Base-by-base conservation (phyloP, 2,888 invertebrate genomes). In the Drosophila fulvimacula region DNA sequence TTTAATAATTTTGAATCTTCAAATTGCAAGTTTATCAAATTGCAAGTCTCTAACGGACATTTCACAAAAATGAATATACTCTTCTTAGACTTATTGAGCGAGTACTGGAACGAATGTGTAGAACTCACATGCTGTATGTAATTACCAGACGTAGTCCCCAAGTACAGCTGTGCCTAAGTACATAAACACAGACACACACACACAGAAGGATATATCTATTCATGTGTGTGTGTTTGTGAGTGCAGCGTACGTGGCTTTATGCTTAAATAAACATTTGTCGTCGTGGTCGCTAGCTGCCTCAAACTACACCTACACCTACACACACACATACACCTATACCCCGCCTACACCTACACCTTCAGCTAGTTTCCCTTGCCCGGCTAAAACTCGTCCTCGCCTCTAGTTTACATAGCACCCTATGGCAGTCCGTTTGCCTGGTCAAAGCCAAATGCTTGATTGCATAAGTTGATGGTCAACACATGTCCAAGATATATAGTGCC, bases 401-500 rank as follows among this genome's bases (percentile, higher is more conserved):
- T 64, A 76, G 83, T 85, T 85, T 82, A 83, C 84, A 83, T 81
- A 81, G 82, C 82, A 81, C 82, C 82, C 81, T 68, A 58, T 62
- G 81, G 71, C 74, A 76, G 83, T 70, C 77, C 75, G 79, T 82
- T 78, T 68, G 70, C 62, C 77, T 78, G 86, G 80, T 84, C 86
- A 86, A 80, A 88, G 85, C 88, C 88, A 87, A 83, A 82, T 88
- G 83, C 83, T 85, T 85, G 85, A 85, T 85, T 85, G 88, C 88
- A 88, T 88, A 85, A 85, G 85, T 85, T 85, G 85, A 85, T 85
- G 85, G 88, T 80, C 85, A 86, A 85, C 85, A 88, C 88, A 88
- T 85, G 85, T 85, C 86, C 83, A 73, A 85, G 81, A 81, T 85
- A 81, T 82, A 78, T 78, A 76, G 63, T 76, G 59, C 56, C 69